Base-by-base conservation (phyloP, 1,140 invertebrate genomes). In the Drosophila orena region DNA sequence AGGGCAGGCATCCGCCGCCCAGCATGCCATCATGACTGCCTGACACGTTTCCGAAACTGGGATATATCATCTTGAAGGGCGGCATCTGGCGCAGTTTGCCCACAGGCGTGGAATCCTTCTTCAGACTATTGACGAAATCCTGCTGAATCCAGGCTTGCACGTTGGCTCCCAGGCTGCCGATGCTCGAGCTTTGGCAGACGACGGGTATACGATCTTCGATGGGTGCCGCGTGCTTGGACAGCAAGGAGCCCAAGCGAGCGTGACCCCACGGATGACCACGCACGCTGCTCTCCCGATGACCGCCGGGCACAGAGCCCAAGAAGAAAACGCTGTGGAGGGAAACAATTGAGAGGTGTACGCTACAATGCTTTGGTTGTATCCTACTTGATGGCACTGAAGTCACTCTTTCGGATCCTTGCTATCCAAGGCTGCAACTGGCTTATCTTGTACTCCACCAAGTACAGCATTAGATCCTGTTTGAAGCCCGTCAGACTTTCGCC, bases 1-100 rank as follows among this genome's bases (percentile, higher is more conserved):
- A 99, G 0, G 98, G 98, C n/a, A 99, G 93, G 91, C 97, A 98
- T 1, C 96, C 96, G 11, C 97, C 97, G 12, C 97, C 97, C 37
- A 95, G 92, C 59, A 96, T 94, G 2, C 96, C 97, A 93, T 98
- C 97, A 84, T 97, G 95, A 81, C 97, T 98, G 8, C 93, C 93
- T 30, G 95, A 94, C 2, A 99, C 97, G 93, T 99, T 97, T 3
- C 96, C 53, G 95, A 93, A 62, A 93, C 88, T 94, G 0, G 97
- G 97, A 93, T 96, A 98, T 40, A 92, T 92, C 81, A 92, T 89
- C 57, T 92, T 92, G 14, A 92, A 91, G 2, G 64, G 53, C 2
- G 92, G 91, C 58, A 92, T 46, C 42, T 89, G 75, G 2, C 88
- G 81, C 11, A 88, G 57, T 7, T 89, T 53, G 2, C 90, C 91